Conservation (phyloP, 2,113 vertebrate species). For the Percina caprodes region DNA sequence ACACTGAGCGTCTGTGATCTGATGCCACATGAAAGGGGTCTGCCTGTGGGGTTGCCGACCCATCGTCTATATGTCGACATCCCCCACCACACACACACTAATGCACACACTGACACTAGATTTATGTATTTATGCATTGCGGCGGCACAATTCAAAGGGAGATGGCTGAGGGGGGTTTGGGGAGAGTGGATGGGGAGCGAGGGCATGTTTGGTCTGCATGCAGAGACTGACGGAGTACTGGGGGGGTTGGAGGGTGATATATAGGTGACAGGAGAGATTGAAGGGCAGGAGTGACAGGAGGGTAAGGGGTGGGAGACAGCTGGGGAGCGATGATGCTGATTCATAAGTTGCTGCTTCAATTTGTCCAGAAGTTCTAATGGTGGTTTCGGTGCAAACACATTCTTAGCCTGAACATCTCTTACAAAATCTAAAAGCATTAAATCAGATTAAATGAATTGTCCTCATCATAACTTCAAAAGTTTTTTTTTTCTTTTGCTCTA, state of each 20-base stretch:
- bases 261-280: constrained; percentile 65
- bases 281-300: constrained; percentile 39
- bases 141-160: constrained; percentile 79
- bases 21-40: constrained; percentile 79
- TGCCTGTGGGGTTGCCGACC: constrained; percentile 62
- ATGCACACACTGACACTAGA: constrained; percentile 64
- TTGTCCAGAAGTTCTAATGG: not conserved
- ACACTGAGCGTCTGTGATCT: constrained; percentile 77
- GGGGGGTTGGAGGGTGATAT: constrained; percentile 8
- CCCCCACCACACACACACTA: constrained; percentile 36
- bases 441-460: constrained; percentile 39
- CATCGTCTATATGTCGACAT: constrained; percentile 66
- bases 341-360: constrained; percentile 33
- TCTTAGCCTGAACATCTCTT: not conserved
- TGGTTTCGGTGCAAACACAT: not conserved
- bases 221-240: constrained; percentile 64
- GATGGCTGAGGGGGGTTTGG: constrained; percentile 68
- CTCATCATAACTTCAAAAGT: constrained; percentile 30
- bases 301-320: constrained; percentile 64
- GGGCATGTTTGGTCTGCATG: constrained; percentile 58
- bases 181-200: constrained; percentile 23
- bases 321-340: constrained; percentile 70
- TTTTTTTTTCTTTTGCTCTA: not conserved
- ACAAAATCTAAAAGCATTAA: constrained; percentile 14
- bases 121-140: constrained; percentile 85